A percentile compares a stretch with the other conserved stretches of the same genome.
Conservation (phyloP, 2,113 vertebrate species). For the Lasiurus borealis region DNA sequence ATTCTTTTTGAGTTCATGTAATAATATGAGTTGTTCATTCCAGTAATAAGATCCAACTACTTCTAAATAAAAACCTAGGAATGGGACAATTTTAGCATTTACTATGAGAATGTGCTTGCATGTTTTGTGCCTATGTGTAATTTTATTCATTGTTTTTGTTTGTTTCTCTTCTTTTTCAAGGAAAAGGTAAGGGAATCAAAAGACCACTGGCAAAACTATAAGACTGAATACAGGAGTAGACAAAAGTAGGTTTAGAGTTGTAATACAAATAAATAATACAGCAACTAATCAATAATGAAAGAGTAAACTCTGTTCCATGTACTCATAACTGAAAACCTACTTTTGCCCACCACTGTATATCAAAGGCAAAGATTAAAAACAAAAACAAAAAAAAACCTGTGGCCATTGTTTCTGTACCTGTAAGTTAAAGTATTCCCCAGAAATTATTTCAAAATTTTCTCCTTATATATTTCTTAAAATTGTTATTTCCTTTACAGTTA, state of each 20-base stretch:
- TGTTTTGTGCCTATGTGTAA: neutral
- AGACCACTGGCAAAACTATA: neutral
- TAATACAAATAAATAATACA: neutral
- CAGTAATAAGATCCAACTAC: neutral
- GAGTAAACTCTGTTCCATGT: neutral
- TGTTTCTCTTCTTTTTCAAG: neutral
- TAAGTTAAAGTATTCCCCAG: neutral
- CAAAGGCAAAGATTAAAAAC: neutral
- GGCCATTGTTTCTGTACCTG: neutral
- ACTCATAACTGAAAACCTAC: neutral
- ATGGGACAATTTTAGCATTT: neutral
- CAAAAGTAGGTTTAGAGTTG: neutral
- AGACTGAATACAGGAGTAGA: neutral
- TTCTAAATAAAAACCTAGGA: neutral
- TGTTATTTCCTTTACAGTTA: neutral
- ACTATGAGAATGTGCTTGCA: neutral
- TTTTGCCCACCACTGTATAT: neutral
- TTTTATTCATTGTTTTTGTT: neutral
- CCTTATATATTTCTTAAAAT: neutral
- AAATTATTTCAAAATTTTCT: neutral
- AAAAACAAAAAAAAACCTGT: neutral
- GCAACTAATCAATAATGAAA: neutral
- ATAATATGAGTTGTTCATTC: neutral
- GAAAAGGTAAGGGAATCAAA: neutral
- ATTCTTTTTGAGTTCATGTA: neutral